Conservation (phyloP, 1,140 invertebrate genomes). For the Meteorus sp. region DNA sequence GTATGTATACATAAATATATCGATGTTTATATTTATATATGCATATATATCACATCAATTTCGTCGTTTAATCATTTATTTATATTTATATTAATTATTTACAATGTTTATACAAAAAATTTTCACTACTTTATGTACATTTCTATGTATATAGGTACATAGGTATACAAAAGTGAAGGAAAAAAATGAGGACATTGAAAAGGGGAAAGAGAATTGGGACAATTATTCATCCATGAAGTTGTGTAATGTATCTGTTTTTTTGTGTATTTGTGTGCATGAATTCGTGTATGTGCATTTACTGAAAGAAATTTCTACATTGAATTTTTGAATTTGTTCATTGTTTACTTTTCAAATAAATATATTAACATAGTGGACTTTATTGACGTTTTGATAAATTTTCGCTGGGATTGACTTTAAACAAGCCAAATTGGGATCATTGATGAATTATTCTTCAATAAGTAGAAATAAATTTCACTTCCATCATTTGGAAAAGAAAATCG, state of each 20-base stretch:
- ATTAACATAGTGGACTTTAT: too few relatives aligned
- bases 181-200: background rate
- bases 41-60: constrained; percentile 38
- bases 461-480: too few relatives aligned
- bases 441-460: too few relatives aligned
- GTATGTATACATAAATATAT: constrained; percentile 32
- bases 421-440: too few relatives aligned
- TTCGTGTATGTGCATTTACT: too few relatives aligned
- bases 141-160: constrained; percentile 45
- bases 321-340: too few relatives aligned
- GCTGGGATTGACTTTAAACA: too few relatives aligned
- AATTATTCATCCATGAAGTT: constrained; percentile 42
- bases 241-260: background rate
- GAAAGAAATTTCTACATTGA: too few relatives aligned
- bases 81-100: constrained; percentile 52
- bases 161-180: constrained; percentile 15
- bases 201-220: constrained; percentile 41
- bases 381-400: too few relatives aligned
- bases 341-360: too few relatives aligned
- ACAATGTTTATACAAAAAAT: constrained; percentile 52
- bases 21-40: constrained; percentile 40
- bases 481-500: too few relatives aligned
- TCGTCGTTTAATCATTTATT: too few relatives aligned
- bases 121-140: constrained; percentile 49
- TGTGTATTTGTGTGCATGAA: background rate